phyloP scores from a whole-genome alignment of 2,797 vertebrate species.

The Holocentrus rufus region DNA sequence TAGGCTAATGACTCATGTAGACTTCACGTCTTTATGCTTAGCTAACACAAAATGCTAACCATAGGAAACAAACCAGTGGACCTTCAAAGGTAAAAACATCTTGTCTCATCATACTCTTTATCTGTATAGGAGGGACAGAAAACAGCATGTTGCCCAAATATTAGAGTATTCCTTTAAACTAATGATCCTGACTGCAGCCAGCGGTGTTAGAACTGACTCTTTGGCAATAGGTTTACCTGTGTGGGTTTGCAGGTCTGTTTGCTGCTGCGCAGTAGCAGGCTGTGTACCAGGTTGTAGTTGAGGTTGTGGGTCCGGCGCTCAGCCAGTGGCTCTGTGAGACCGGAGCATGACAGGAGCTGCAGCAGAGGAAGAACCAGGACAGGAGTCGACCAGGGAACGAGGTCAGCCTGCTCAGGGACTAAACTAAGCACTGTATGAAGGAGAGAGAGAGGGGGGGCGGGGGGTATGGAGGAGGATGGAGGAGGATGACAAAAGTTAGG shows the following conservation, averaged over 20 bases:
- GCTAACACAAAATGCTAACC: no score
- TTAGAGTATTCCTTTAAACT: no score
- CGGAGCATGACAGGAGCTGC: constrained; percentile 87
- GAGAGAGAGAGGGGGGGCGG: no score
- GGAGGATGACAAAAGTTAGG: not conserved
- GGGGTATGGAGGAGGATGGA: no score
- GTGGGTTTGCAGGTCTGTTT: constrained; percentile 34
- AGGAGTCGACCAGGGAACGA: constrained; percentile 73
- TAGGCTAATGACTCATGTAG: no score
- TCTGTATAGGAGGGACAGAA: no score
- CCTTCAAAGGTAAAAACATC: no score
- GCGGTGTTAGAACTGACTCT: not conserved
- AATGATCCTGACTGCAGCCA: no score
- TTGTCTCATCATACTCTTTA: no score
- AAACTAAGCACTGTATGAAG: constrained; percentile 82
- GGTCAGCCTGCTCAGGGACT: constrained; percentile 70
- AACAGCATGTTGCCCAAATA: no score
- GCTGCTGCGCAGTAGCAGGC: constrained; percentile 82
- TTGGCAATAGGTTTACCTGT: constrained; percentile 60
- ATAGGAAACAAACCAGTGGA: no score
- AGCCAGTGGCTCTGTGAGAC: constrained; percentile 83
- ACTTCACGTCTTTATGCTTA: no score
- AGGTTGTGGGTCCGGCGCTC: constrained; percentile 74
- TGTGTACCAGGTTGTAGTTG: constrained; percentile 82
- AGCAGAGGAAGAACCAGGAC: constrained; percentile 88